These are phyloP conservation scores for Parazoanthus atlanticus DNA, from an alignment of 92 coral and sea anemone genomes.

Conservation along the genomic window DNA sequence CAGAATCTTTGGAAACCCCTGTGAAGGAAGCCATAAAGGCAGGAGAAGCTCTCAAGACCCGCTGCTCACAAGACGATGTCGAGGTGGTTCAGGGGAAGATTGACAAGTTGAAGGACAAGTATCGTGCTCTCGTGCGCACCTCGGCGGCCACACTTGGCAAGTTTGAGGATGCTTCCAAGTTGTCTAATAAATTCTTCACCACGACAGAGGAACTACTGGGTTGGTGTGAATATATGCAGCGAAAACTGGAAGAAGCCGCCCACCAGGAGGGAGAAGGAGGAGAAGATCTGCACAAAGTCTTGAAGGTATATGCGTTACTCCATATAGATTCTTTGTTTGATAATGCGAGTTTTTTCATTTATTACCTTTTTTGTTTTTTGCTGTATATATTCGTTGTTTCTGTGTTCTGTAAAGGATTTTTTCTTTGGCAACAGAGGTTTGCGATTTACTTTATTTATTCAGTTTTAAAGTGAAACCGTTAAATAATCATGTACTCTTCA, in stretches of 20 bases:
- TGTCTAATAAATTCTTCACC: conserved; percentile 74
- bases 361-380: too few relatives aligned
- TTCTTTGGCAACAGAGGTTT: background rate
- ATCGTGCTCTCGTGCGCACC: conserved; percentile 65
- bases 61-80: conserved; percentile 86
- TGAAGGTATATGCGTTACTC: conserved; percentile 2
- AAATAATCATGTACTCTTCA: background rate
- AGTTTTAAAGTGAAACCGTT: background rate
- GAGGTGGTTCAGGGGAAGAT: conserved; percentile 85
- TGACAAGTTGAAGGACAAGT: conserved; percentile 80
- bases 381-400: background rate
- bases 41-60: conserved; percentile 77
- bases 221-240: conserved; percentile 85
- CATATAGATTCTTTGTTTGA: too few relatives aligned
- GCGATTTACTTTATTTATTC: too few relatives aligned
- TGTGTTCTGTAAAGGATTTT: too few relatives aligned
- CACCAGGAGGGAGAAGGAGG: conserved; percentile 30
- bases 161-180: conserved; percentile 76
- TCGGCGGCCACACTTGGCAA: conserved; percentile 70
- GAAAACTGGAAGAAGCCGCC: conserved; percentile 60
- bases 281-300: conserved; percentile 25
- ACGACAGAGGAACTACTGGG: conserved; percentile 74
- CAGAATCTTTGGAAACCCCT: conserved; percentile 69
- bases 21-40: conserved; percentile 73
- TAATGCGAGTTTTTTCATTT: background rate